These are phyloP conservation scores for Agrotis clavis DNA, from an alignment of 2,888 invertebrate species.

Conservation along the genomic window DNA sequence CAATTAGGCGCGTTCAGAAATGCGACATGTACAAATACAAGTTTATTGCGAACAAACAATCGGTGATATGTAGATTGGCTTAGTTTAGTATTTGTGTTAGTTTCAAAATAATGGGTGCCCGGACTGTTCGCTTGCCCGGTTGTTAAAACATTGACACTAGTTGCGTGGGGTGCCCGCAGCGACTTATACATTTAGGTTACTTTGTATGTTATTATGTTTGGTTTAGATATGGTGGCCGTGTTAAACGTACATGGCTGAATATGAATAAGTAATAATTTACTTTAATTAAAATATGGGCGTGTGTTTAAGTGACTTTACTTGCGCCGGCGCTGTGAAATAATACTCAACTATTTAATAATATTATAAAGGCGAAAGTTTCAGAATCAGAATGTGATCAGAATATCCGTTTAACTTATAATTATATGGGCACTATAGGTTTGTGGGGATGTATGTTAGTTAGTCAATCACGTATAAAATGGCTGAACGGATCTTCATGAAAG, in stretches of 20 bases:
- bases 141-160: slow-evolving; percentile 43
- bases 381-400: no score
- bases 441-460: no score
- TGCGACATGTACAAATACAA: slow-evolving; percentile 62
- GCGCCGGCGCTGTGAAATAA: not conserved
- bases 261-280: not conserved
- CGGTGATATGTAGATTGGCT: slow-evolving; percentile 59
- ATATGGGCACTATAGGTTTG: no score
- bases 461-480: no score
- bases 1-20: slow-evolving; percentile 82
- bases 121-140: slow-evolving; percentile 5
- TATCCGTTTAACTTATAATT: no score
- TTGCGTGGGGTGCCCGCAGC: slow-evolving; percentile 49
- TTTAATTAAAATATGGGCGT: not conserved
- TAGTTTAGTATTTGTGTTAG: slow-evolving; percentile 61
- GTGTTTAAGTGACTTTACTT: not conserved
- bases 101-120: slow-evolving; percentile 56
- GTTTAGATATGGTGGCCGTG: not conserved
- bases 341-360: no score
- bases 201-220: slow-evolving; percentile 21
- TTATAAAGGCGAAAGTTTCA: no score
- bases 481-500: no score
- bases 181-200: slow-evolving; percentile 27
- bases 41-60: slow-evolving; percentile 63
- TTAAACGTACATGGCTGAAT: not conserved